Evolutionary conservation across 2,113 vertebrate species (phyloP).

Genomic region (Octodon degus): DNA sequence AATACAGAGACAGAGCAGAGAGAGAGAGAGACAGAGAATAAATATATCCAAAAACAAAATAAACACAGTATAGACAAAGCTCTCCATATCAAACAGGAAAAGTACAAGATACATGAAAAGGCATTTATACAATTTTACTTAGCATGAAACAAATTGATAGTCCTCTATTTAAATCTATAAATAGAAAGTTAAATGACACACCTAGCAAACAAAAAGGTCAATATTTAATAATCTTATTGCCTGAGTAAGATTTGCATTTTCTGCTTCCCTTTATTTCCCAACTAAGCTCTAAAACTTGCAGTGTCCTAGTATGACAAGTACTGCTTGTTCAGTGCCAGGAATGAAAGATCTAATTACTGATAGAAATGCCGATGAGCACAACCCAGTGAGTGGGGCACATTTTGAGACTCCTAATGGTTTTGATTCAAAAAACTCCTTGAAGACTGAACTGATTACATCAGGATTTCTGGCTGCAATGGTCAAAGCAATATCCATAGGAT

Average conservation of each 20-base stretch:
- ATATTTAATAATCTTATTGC: not conserved
- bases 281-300: conserved; percentile 25
- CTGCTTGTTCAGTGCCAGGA: conserved; percentile 48
- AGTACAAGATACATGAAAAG: not conserved
- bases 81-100: not conserved
- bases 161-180: conserved; percentile 45
- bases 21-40: not conserved
- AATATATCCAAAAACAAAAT: not conserved
- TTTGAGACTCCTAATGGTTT: conserved; percentile 63
- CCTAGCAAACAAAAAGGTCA: not conserved
- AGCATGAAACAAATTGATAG: conserved; percentile 6
- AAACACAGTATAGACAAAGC: not conserved
- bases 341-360: conserved; percentile 74
- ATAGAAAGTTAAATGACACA: conserved; percentile 19
- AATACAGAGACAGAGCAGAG: not conserved
- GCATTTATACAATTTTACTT: conserved; percentile 28
- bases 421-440: conserved; percentile 66
- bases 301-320: not conserved
- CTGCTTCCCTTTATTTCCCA: conserved; percentile 60
- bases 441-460: conserved; percentile 67
- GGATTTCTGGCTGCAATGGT: conserved; percentile 65
- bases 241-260: conserved; percentile 30
- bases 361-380: conserved; percentile 65
- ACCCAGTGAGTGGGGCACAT: not conserved
- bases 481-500: conserved; percentile 69